Conservation (phyloP, 1,140 invertebrate genomes). For the Chrysoperla carnea region DNA sequence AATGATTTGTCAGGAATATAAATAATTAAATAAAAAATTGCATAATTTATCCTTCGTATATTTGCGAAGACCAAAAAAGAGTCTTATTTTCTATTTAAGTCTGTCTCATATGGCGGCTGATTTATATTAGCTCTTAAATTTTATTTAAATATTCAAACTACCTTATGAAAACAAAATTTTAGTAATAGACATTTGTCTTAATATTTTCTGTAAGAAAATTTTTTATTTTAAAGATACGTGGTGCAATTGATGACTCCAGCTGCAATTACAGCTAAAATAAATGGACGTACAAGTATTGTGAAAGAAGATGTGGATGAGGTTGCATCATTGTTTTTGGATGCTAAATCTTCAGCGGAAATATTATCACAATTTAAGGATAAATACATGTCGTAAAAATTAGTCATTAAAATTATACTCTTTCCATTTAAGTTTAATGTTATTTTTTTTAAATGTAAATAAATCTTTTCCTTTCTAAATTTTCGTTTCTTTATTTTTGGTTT, state of each 20-base stretch:
- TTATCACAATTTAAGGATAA: slow-evolving; percentile 78
- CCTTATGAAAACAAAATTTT: no score
- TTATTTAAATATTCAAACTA: no score
- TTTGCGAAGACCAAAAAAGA: no score
- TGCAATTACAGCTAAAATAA: slow-evolving; percentile 72
- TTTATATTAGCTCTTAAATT: no score
- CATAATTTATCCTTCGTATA: no score
- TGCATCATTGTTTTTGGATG: slow-evolving; percentile 77
- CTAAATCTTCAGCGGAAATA: slow-evolving; percentile 89
- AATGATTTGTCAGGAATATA: no score
- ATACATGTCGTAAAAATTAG: slow-evolving; percentile 60
- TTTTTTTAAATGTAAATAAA: not conserved
- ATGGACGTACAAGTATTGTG: slow-evolving; percentile 64
- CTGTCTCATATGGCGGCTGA: no score
- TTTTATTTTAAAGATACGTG: slow-evolving; percentile 47
- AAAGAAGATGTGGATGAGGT: slow-evolving; percentile 74
- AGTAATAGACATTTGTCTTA: no score
- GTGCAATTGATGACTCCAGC: slow-evolving; percentile 90
- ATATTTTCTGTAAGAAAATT: not conserved
- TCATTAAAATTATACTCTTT: not conserved
- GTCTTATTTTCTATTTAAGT: no score
- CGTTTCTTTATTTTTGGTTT: slow-evolving; percentile 6
- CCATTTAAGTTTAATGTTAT: slow-evolving; percentile 8
- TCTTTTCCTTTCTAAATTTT: slow-evolving; percentile 11
- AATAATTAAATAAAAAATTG: no score